Evolutionary conservation across 1,140 invertebrate genomes (phyloP).

Genomic region (Eulimnadia texana): DNA sequence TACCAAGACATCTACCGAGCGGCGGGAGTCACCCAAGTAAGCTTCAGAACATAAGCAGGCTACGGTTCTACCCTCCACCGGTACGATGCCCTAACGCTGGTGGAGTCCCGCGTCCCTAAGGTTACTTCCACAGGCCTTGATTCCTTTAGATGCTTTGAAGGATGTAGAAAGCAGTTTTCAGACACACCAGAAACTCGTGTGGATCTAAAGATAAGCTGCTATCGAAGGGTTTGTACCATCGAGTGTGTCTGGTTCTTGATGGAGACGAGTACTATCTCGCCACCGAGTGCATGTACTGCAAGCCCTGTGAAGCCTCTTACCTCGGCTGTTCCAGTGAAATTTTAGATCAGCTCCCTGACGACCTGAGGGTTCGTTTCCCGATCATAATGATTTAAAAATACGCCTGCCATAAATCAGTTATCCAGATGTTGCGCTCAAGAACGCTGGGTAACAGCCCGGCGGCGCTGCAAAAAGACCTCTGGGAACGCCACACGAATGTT

Average conservation of each 20-base stretch:
- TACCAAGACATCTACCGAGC: too few relatives aligned
- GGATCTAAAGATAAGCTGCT: neutral
- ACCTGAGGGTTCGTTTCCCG: neutral
- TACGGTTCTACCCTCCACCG: too few relatives aligned
- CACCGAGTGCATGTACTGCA: neutral
- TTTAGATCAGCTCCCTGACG: neutral
- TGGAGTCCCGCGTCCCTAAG: neutral
- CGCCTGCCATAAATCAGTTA: neutral
- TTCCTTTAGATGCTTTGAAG: neutral
- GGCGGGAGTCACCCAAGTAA: too few relatives aligned
- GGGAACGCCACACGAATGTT: neutral
- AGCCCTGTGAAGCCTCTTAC: neutral
- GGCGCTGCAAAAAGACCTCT: neutral
- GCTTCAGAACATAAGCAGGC: too few relatives aligned
- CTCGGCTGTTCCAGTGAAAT: neutral
- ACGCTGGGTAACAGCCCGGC: constrained; percentile 3
- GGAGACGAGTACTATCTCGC: neutral
- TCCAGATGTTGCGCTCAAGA: neutral
- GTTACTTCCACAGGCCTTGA: neutral
- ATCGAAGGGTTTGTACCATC: neutral
- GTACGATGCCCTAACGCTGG: neutral
- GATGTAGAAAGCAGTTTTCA: neutral
- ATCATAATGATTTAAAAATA: neutral
- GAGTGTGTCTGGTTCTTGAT: neutral
- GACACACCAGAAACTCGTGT: neutral